Evolutionary conservation across 2,888 invertebrate species (phyloP), one percentile per base, ranked within the genome.

Genomic region (Helobdella robusta): DNA sequence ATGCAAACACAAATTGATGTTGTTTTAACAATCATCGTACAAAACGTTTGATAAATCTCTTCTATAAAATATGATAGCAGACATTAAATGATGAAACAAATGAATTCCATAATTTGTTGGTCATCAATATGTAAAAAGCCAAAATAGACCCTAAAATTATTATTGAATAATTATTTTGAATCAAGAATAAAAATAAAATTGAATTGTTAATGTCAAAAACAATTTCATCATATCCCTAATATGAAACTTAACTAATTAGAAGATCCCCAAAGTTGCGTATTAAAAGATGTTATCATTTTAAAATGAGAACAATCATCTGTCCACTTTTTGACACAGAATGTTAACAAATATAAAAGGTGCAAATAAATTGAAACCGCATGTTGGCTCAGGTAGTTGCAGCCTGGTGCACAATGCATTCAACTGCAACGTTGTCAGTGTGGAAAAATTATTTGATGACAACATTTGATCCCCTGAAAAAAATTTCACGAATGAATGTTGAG

Each of bases 401-500:
- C 92, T 84, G 78, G 89, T 87, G 75, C 89, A 91, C 66, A 95
- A 86, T n/a, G 94, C 88, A 80, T 88, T 86, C 32, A 94, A 81
- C 88, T 94, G 83, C 60, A 93, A 79, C 6, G 90, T 87, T 67
- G 86, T 86, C 70, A 92, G 86, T 68, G 83, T 84, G 75, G 87
- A 81, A 59, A 74, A 73, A 50, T 76, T 75, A 30, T 71, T 72
- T 1, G 72, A 70, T 50, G 84, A 82, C 67, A 89, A 79, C 64
- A 87, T 84, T 44, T 82, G 81, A 75, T 89, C 88, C 15, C 88
- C 89, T 79, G 68, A 28, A 59, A 59, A 1, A 15, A 59, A 59
- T 18, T 4, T 6, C 4, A 36, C 1, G 15, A 20, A 36, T 4
- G n/a, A 40, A 40, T 11, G 15, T 35, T n/a, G 36, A 35, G 36